Evolutionary conservation across 2,797 vertebrate species (phyloP).

Genomic region (Sebastes iracundus): DNA sequence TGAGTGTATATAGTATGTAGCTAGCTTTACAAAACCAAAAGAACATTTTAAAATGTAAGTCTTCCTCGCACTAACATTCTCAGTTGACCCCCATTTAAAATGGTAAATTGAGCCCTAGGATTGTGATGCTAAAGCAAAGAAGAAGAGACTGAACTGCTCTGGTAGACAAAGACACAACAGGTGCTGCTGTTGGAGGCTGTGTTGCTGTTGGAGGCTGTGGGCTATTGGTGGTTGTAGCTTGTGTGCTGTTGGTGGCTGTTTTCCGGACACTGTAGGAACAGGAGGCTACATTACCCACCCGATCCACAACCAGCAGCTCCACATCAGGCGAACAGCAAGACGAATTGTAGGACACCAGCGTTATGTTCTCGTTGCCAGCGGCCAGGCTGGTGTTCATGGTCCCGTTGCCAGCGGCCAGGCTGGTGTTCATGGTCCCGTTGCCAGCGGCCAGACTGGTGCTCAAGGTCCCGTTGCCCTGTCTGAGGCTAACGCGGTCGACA

Average conservation of each 20-base stretch:
- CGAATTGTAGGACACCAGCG: background rate
- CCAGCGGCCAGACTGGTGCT: background rate
- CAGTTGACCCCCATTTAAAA: background rate
- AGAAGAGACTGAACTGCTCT: background rate
- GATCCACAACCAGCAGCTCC: no score
- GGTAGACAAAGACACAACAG: background rate
- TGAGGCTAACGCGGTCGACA: conserved; percentile 28
- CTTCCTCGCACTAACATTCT: background rate
- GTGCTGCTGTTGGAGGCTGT: no score
- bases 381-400: conserved; percentile 23
- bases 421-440: conserved; percentile 44
- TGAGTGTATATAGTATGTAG: background rate
- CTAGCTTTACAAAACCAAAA: background rate
- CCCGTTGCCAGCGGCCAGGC: conserved; percentile 34
- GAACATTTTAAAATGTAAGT: background rate
- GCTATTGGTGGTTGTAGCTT: no score
- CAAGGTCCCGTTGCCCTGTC: conserved; percentile 55
- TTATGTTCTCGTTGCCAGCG: conserved; percentile 4
- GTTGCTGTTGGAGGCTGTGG: background rate
- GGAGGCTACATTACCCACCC: no score
- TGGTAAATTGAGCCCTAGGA: conserved; percentile 7
- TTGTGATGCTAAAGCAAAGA: conserved; percentile 1
- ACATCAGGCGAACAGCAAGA: no score
- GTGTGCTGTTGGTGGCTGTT: no score
- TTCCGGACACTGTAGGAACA: no score